These are phyloP conservation scores for Callipepla squamata DNA, from an alignment of 2,113 vertebrate genomes.

Conservation along the genomic window DNA sequence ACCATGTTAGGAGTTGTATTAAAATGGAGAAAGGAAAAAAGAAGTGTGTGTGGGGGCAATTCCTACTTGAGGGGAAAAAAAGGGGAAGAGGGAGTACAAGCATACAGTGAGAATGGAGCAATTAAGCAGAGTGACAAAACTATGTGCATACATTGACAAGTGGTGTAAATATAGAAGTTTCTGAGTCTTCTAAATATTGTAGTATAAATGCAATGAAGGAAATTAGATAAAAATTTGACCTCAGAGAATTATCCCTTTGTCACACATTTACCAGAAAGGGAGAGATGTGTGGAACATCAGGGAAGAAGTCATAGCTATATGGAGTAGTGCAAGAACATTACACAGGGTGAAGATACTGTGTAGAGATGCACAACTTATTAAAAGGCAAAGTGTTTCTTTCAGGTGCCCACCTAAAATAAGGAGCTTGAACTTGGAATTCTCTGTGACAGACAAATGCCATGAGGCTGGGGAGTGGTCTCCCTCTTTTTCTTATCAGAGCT, in stretches of 20 bases:
- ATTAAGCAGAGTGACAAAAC: not conserved
- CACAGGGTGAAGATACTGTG: not conserved
- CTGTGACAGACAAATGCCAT: not conserved
- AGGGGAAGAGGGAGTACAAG: not conserved
- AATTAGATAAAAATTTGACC: not conserved
- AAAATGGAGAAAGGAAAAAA: not conserved
- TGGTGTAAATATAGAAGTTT: not conserved
- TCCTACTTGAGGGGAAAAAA: constrained; percentile 1
- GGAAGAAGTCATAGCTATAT: not conserved
- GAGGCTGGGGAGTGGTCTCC: rapidly evolving
- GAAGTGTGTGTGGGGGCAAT: not conserved
- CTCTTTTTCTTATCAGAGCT: not conserved
- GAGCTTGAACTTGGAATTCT: not conserved
- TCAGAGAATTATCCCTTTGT: not conserved
- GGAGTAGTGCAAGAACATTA: not conserved
- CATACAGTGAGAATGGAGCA: not conserved
- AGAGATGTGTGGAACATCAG: not conserved
- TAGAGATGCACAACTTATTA: not conserved
- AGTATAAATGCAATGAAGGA: not conserved
- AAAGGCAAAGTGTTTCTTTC: not conserved
- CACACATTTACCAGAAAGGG: not conserved
- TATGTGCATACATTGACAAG: not conserved
- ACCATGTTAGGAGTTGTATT: not conserved
- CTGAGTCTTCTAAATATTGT: not conserved
- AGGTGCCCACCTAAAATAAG: not conserved